Evolutionary conservation across 2,888 invertebrate species (phyloP).

Genomic region (Dryobota labecula): DNA sequence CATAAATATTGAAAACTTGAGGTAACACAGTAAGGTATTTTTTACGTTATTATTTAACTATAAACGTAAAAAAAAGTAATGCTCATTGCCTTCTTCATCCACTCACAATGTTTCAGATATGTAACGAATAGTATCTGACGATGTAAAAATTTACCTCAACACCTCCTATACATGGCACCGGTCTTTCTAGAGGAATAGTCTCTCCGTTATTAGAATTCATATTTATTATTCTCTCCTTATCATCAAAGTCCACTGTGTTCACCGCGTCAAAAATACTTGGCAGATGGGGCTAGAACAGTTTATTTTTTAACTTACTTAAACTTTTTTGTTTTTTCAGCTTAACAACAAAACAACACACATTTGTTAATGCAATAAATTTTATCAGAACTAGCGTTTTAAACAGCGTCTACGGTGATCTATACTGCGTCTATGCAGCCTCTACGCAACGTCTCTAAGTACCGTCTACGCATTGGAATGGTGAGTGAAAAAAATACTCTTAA

Average conservation of each 20-base stretch:
- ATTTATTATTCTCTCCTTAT: constrained; percentile 93
- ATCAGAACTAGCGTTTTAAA: background rate
- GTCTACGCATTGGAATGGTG: background rate
- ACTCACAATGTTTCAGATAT: background rate
- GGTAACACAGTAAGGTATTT: background rate
- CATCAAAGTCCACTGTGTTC: constrained; percentile 94
- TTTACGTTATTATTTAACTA: background rate
- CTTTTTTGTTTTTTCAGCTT: background rate
- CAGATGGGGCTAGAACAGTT: constrained; percentile 91
- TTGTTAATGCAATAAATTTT: too few relatives aligned
- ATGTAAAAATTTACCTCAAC: constrained; percentile 91
- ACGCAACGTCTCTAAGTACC: background rate
- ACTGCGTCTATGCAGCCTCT: background rate
- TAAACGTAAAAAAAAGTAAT: background rate
- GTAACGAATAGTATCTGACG: background rate
- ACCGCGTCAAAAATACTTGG: constrained; percentile 97
- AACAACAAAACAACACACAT: too few relatives aligned
- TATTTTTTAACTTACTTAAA: background rate
- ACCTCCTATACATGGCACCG: constrained; percentile 94
- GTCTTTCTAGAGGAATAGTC: constrained; percentile 92
- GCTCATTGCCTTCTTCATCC: background rate
- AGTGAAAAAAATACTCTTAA: background rate
- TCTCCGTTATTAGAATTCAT: constrained; percentile 95
- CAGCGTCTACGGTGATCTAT: background rate
- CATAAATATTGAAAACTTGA: background rate